Evolutionary conservation across 2,797 vertebrate species (phyloP), one percentile per base, ranked within the genome.

Genomic region (Pelochelys cantorii): DNA sequence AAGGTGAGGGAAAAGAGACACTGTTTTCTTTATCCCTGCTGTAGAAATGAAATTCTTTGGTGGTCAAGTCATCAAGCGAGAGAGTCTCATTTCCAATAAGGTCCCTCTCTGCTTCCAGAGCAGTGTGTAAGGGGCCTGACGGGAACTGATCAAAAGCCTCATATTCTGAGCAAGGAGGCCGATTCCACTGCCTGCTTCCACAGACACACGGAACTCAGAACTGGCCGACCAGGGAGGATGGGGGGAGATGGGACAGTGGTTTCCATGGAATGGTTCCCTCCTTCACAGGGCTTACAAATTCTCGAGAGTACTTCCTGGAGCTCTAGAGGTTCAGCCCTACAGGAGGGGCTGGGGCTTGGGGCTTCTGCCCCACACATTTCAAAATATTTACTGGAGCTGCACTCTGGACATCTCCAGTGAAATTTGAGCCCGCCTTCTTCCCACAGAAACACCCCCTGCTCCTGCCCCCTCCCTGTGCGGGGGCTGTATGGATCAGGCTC

Each of bases 61-160:
- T 7, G 34, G 3, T 56, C 74, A 37, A 74, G 74, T 23, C 88
- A 1, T 7, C 31, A 20, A 79, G 71, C 0, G 42, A 23, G 78
- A 65, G 74, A 65, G 79, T 57, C 86, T 87, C 42, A 4, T 0
- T 0, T 0, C 10, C 1, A 4, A 5, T 15, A 11, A 55, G 0
- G 0, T 5, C 34, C 11, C 1, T 0, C 52, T 60, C 17, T 62
- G n/a, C 57, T 8, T 68, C 52, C 4, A 0, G 0, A 92, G 88
- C 53, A 29, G 0, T 1, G 68, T 85, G 86, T 12, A 94, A 89
- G 23, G 42, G 83, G 90, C 27, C 86, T 81, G 68, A 57, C 87
- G 84, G 53, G 10, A 78, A 53, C 57, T 2, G 81, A 71, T 25
- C 62, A 71, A 31, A n/a, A 4, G 77, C 57, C 4, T 34, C 65